Conservation (phyloP, 2,888 invertebrate species). For the Tipula confusa region DNA sequence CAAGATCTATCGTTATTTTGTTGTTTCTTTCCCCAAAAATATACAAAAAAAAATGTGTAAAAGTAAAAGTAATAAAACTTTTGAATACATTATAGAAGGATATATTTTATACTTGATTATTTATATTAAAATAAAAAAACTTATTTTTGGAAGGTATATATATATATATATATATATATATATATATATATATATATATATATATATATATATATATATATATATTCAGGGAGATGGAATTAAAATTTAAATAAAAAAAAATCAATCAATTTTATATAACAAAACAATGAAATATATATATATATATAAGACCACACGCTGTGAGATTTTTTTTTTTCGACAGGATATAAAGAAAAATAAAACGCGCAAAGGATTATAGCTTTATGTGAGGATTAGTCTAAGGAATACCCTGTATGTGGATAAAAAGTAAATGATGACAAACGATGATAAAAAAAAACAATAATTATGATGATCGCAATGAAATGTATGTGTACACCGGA, state of each 20-base stretch:
- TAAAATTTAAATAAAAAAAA: constrained; percentile 9
- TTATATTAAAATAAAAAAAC: not conserved
- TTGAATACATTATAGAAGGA: constrained; percentile 13
- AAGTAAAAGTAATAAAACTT: constrained; percentile 1
- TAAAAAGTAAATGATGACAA: not conserved
- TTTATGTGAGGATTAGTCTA: not conserved
- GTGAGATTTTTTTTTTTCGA: not conserved
- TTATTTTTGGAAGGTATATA: not conserved
- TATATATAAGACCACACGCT: not conserved
- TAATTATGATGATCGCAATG: constrained; percentile 20
- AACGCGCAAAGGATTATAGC: not conserved
- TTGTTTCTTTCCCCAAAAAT: not conserved
- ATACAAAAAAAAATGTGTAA: not conserved
- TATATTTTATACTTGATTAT: constrained; percentile 25
- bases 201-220: not conserved
- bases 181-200: constrained; percentile 8
- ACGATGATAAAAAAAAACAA: not conserved
- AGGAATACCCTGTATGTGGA: not conserved
- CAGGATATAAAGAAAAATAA: not conserved
- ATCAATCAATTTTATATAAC: constrained; percentile 12
- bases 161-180: not conserved
- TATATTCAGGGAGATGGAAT: constrained; percentile 17
- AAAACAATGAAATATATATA: not conserved
- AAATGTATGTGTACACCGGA: not conserved
- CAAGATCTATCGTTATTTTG: constrained; percentile 8